phyloP scores from a whole-genome alignment of 2,888 invertebrate genomes.

The Scaptomyza parva region DNA sequence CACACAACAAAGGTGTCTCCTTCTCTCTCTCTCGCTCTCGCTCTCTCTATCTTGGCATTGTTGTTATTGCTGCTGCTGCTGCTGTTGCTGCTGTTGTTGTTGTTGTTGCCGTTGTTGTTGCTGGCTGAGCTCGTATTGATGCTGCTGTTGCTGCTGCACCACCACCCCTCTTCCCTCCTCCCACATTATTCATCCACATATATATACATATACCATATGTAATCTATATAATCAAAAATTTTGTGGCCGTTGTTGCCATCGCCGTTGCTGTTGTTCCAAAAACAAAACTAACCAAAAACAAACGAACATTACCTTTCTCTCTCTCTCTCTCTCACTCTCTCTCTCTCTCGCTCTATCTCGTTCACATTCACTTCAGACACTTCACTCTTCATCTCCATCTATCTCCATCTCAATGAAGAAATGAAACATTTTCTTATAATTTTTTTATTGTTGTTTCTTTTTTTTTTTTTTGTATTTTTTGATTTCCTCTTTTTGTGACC shows the following conservation, averaged over 20 bases:
- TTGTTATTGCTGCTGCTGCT: constrained; percentile 45
- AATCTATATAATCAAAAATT: no score
- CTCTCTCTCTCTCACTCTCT: constrained; percentile 34
- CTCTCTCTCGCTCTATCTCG: constrained; percentile 32
- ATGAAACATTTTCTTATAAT: constrained; percentile 68
- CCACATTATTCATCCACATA: constrained; percentile 7
- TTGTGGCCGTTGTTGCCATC: constrained; percentile 55
- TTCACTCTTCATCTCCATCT: constrained; percentile 4
- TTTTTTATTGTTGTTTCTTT: constrained; percentile 76
- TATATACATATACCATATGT: background rate
- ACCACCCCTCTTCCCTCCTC: background rate
- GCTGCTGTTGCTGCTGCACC: constrained; percentile 9
- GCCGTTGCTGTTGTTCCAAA: constrained; percentile 45
- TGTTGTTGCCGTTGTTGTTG: constrained; percentile 40
- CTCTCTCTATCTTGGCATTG: constrained; percentile 22
- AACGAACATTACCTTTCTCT: constrained; percentile 26
- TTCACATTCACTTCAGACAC: constrained; percentile 33
- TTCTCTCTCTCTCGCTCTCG: constrained; percentile 23
- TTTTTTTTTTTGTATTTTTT: constrained; percentile 43
- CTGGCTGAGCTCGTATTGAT: constrained; percentile 5
- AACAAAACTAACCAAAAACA: constrained; percentile 39
- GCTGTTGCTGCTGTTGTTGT: constrained; percentile 37
- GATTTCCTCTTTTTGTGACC: constrained; percentile 63
- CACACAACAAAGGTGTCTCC: constrained; percentile 17
- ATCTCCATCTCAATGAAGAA: constrained; percentile 41